These are phyloP conservation scores for Cyprinus carpio DNA, from an alignment of 2,113 vertebrate genomes.

Conservation along the genomic window DNA sequence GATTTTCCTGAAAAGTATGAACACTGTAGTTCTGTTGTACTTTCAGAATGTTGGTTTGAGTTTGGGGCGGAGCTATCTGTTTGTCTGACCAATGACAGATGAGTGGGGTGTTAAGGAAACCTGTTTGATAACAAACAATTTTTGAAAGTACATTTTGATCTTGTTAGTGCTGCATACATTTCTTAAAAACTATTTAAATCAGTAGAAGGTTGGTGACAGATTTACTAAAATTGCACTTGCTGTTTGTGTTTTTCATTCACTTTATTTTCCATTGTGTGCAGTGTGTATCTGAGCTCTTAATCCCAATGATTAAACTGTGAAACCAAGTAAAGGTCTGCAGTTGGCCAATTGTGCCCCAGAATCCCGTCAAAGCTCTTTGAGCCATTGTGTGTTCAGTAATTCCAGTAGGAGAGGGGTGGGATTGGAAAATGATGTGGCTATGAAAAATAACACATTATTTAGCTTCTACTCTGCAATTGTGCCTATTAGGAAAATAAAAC, in stretches of 20 bases:
- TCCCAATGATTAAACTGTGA: slow-evolving; percentile 31
- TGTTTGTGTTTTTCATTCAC: slow-evolving; percentile 2
- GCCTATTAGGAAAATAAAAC: not conserved
- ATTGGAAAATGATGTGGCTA: slow-evolving; percentile 12
- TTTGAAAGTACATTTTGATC: too few species aligned
- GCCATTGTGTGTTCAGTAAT: slow-evolving; percentile 18
- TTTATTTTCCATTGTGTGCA: slow-evolving; percentile 13
- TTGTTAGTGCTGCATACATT: not conserved
- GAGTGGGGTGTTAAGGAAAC: not conserved
- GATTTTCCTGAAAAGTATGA: not conserved
- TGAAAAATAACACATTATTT: not conserved
- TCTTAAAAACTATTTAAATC: not conserved
- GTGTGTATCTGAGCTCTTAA: slow-evolving; percentile 14
- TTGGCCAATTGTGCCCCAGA: slow-evolving; percentile 42
- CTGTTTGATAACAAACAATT: not conserved
- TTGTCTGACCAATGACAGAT: not conserved
- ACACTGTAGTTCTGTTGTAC: not conserved
- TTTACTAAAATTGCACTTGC: not conserved
- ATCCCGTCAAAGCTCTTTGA: slow-evolving; percentile 22
- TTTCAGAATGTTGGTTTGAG: not conserved
- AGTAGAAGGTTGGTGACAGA: not conserved
- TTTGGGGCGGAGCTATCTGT: not conserved
- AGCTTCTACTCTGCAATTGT: not conserved
- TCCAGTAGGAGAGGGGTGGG: not conserved
- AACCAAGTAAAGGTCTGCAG: slow-evolving; percentile 35